These are phyloP conservation scores for Luscinia luscinia DNA, from an alignment of 2,797 vertebrate genomes.

Conservation along the genomic window DNA sequence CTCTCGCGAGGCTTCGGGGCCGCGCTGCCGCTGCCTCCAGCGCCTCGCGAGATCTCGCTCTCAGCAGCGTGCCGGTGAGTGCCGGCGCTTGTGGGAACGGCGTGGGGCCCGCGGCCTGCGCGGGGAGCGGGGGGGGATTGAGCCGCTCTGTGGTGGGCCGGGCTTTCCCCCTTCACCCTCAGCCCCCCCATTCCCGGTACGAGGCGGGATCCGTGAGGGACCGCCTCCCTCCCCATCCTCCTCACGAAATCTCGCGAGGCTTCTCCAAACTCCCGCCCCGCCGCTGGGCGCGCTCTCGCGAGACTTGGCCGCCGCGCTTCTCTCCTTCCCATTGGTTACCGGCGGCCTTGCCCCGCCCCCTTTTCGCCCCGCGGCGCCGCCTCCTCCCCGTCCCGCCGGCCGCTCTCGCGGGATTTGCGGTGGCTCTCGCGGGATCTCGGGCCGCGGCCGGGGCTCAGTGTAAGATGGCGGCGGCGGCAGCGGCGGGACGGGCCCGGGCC, in stretches of 20 bases:
- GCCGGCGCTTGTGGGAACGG: too few species aligned
- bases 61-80: too few species aligned
- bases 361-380: background rate
- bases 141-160: too few species aligned
- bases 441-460: background rate
- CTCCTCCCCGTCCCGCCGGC: background rate
- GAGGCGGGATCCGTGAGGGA: background rate
- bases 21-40: background rate
- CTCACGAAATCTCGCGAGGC: too few species aligned
- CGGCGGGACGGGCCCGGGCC: background rate
- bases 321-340: background rate
- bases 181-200: too few species aligned
- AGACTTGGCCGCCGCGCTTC: background rate
- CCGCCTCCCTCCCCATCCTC: background rate
- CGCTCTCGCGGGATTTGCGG: background rate
- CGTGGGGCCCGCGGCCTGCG: too few species aligned
- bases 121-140: constrained; percentile 35
- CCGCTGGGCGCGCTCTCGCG: too few species aligned
- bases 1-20: background rate
- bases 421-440: background rate
- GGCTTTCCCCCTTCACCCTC: too few species aligned
- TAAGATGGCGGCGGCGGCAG: constrained; percentile 42
- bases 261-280: too few species aligned
- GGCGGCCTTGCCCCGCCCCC: background rate
- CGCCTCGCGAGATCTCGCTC: background rate